Evolutionary conservation across 2,888 invertebrate genomes (phyloP).

Genomic region (Herminia tarsipennalis): DNA sequence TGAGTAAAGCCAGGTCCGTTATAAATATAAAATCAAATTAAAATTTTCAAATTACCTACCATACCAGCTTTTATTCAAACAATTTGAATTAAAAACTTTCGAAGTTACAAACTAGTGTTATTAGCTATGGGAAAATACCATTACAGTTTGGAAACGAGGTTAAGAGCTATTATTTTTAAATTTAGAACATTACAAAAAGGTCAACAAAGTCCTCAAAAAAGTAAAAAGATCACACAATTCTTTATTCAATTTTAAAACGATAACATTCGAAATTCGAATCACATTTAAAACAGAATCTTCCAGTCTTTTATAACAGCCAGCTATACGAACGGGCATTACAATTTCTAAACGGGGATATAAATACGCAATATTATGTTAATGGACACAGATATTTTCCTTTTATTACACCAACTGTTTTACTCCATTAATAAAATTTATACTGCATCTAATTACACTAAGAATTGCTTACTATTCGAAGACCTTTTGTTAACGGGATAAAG

Average conservation of each 20-base stretch:
- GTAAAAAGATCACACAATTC: not conserved
- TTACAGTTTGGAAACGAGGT: too few species aligned
- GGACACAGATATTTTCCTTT: slow-evolving; percentile 51
- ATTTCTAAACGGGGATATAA: slow-evolving; percentile 38
- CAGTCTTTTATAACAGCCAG: slow-evolving; percentile 11
- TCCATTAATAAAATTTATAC: slow-evolving; percentile 60
- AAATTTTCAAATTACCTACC: too few species aligned
- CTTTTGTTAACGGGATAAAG: slow-evolving; percentile 34
- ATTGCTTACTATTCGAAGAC: slow-evolving; percentile 19
- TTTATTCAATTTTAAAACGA: not conserved
- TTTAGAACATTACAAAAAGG: not conserved
- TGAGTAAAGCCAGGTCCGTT: too few species aligned
- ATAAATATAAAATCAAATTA: too few species aligned
- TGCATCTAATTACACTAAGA: slow-evolving; percentile 58
- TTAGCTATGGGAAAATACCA: too few species aligned
- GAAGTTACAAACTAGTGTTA: too few species aligned
- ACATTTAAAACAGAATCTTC: slow-evolving; percentile 6
- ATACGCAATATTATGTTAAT: slow-evolving; percentile 42
- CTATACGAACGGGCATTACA: slow-evolving; percentile 34
- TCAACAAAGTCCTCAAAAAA: not conserved
- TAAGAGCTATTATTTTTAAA: not conserved
- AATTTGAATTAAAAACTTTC: too few species aligned
- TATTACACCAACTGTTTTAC: slow-evolving; percentile 63
- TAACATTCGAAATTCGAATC: slow-evolving; percentile 7
- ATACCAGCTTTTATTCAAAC: too few species aligned